Conservation (phyloP, 2,113 vertebrate species). For the Paracanthobrama guichenoti region DNA sequence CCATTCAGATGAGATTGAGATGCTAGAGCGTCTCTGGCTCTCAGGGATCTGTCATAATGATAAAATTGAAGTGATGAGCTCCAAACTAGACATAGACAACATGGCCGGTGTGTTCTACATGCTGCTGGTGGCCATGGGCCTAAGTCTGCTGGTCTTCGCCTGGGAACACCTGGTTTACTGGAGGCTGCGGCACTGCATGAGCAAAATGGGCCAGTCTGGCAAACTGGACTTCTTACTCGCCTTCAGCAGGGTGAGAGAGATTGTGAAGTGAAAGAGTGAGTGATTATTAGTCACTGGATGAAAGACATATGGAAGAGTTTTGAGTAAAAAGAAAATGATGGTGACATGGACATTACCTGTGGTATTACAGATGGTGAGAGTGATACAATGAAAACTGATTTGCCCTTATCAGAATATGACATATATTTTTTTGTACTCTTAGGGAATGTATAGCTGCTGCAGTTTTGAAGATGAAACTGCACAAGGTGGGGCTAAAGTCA, state of each 20-base stretch:
- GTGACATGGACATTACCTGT: too few species aligned
- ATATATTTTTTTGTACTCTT: constrained; percentile 46
- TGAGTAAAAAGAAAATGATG: background rate
- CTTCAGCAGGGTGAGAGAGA: constrained; percentile 81
- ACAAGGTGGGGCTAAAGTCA: constrained; percentile 72
- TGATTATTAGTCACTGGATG: background rate
- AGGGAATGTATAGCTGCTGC: constrained; percentile 95
- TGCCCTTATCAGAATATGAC: background rate
- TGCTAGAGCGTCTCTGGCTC: constrained; percentile 88
- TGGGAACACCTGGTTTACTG: constrained; percentile 91
- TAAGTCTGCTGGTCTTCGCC: constrained; percentile 87
- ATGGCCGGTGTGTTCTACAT: constrained; percentile 94
- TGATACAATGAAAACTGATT: background rate
- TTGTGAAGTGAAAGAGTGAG: background rate
- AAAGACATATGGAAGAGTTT: background rate
- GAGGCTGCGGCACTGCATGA: constrained; percentile 86
- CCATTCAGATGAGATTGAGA: constrained; percentile 86
- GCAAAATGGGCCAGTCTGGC: constrained; percentile 79
- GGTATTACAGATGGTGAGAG: background rate
- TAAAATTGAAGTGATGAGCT: constrained; percentile 93
- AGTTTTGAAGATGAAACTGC: constrained; percentile 84
- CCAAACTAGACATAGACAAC: constrained; percentile 91
- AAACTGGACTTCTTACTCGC: constrained; percentile 88
- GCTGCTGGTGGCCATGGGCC: constrained; percentile 90
- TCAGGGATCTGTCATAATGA: constrained; percentile 92